Percentiles rank a stretch among this genome's conserved stretches.
Evolutionary conservation across 2,888 invertebrate species (phyloP).

Genomic region (Rugalucina vietnamica): DNA sequence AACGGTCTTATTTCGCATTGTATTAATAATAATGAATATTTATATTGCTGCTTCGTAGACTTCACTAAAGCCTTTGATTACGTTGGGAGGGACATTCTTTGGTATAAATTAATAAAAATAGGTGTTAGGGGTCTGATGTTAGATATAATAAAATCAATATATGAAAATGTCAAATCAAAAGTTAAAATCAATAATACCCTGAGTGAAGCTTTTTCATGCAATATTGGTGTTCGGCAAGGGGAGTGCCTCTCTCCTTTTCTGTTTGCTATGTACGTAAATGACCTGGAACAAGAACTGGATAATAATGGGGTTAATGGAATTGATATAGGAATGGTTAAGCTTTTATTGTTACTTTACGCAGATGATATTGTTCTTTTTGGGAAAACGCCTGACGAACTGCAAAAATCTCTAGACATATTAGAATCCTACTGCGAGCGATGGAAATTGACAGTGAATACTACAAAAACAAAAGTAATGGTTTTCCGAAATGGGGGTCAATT

Average conservation of each 20-base stretch:
- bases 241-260: constrained; percentile 24
- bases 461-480: constrained; percentile 30
- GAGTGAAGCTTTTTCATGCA: background rate
- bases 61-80: background rate
- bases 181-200: background rate
- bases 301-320: background rate
- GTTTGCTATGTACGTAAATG: constrained; percentile 30
- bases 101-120: background rate
- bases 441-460: constrained; percentile 14
- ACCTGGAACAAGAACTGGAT: constrained; percentile 22
- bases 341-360: constrained; percentile 20
- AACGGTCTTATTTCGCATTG: background rate
- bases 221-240: background rate
- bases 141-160: background rate
- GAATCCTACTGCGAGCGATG: constrained; percentile 16
- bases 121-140: background rate
- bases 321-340: constrained; percentile 12
- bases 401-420: constrained; percentile 23
- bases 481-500: constrained; percentile 20
- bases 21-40: background rate
- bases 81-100: background rate
- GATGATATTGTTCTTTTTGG: constrained; percentile 30
- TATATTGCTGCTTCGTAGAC: background rate
- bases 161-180: background rate
- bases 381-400: constrained; percentile 8